Base-by-base conservation (phyloP, 1,140 invertebrate genomes). In the Dinoponera quadriceps region DNA sequence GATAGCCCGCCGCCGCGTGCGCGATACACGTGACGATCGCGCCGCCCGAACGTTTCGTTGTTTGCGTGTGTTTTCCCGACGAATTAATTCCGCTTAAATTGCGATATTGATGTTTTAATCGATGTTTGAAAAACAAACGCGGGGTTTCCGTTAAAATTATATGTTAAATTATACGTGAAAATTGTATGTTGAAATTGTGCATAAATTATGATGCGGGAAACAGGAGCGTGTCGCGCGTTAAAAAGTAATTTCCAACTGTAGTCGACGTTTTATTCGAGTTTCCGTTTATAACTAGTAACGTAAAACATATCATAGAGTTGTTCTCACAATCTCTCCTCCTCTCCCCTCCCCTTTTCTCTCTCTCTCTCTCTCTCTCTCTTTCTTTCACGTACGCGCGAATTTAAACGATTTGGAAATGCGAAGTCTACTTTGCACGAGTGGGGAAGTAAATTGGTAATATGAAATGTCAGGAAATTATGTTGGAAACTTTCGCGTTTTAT, bases 71-170 rank as follows among this genome's bases (percentile, higher is more conserved):
- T 44, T 44, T 1, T n/a, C 7, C 33, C 38, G 38, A 44, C 9
- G 7, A 44, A 44, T 44, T 44, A 44, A 44, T 57, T 27, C 49
- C n/a, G 1, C 11, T 29, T 3, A 57, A 78, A 69, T 55, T 54
- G 20, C 14, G 51, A 54, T 68, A 77, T 69, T 78, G 63, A 78
- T 78, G 55, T 22, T 78, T 38, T n/a, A 33, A 51, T 33, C 38
- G 29, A 62, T 33, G 4, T 68, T 77, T 49, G 29, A 49, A 14
- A 33, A 63, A 44, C 63, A 65, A 65, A 65, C 14, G 22, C 13
- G 1, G 14, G 14, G 7, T 14, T 71, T 57, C 7, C 3, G 3
- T 29, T 49, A 44, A 65, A 5, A 65, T 77, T 77, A 65, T 33
- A 51, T 9, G n/a, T 44, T 44, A 11, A 7, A 44, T 44, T 44